Evolutionary conservation across 2,113 vertebrate genomes (phyloP).

Genomic region (Megaceryle torquata): DNA sequence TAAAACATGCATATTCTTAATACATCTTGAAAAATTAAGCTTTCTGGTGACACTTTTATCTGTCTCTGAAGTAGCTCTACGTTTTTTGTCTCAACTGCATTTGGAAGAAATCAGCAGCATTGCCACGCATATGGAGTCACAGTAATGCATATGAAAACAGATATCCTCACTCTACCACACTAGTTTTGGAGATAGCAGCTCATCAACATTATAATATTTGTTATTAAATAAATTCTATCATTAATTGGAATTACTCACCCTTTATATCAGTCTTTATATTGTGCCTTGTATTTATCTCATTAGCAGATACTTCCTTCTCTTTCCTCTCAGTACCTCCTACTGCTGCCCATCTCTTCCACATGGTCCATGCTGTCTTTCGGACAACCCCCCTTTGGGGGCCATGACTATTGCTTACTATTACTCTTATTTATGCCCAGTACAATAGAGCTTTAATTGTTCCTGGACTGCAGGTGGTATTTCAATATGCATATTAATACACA

Average conservation of each 20-base stretch:
- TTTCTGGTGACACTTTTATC: neutral
- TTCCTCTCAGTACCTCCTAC: neutral
- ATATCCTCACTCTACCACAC: rapidly evolving
- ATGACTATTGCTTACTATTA: neutral
- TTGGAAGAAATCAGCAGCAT: neutral
- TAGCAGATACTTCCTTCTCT: neutral
- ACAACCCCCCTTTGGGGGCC: neutral
- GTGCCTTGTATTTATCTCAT: neutral
- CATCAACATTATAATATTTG: neutral
- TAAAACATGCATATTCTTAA: neutral
- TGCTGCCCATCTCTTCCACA: neutral
- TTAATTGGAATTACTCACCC: neutral
- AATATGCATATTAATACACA: neutral
- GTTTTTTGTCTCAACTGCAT: neutral
- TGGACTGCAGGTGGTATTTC: neutral
- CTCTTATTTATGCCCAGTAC: neutral
- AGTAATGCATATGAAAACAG: rapidly evolving
- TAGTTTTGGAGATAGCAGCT: neutral
- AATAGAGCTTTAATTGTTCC: neutral
- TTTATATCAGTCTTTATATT: neutral
- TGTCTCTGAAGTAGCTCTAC: neutral
- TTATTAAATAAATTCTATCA: neutral
- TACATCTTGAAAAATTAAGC: neutral
- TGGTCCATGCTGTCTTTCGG: neutral
- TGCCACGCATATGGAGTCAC: neutral